Evolutionary conservation across 2,113 vertebrate genomes (phyloP).

Genomic region (Tinamus guttatus): DNA sequence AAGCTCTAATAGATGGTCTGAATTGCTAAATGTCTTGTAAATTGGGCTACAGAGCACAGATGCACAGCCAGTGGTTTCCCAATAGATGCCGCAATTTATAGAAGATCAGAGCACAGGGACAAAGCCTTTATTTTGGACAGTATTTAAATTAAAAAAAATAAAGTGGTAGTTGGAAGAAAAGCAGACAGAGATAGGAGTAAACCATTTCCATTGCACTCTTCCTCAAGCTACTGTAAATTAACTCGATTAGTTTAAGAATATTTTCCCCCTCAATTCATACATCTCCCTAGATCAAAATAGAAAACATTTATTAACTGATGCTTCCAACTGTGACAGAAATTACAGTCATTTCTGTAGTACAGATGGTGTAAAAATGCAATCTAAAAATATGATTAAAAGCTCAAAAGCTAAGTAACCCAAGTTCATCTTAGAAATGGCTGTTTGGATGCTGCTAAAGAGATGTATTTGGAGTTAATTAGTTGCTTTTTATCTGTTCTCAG

Average conservation of each 20-base stretch:
- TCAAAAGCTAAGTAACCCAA: conserved; percentile 78
- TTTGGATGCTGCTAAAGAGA: conserved; percentile 77
- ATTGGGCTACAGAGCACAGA: background rate
- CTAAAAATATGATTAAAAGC: conserved; percentile 83
- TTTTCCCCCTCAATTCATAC: conserved; percentile 63
- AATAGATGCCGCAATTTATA: background rate
- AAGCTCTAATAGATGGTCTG: background rate
- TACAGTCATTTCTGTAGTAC: conserved; percentile 83
- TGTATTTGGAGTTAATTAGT: conserved; percentile 80
- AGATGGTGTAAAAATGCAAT: conserved; percentile 85
- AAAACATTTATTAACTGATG: conserved; percentile 83
- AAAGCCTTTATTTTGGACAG: background rate
- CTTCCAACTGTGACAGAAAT: conserved; percentile 87
- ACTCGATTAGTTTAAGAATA: conserved; percentile 44
- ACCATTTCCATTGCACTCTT: background rate
- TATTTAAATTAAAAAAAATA: background rate
- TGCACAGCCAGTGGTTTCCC: background rate
- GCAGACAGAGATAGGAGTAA: background rate
- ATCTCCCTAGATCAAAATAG: conserved; percentile 69
- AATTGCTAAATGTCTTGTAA: background rate
- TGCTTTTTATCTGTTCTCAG: conserved; percentile 79
- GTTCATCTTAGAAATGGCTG: conserved; percentile 75
- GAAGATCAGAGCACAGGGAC: background rate
- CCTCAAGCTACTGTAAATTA: conserved; percentile 32
- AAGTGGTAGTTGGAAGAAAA: background rate